Evolutionary conservation across 1,140 invertebrate genomes (phyloP), one percentile per base, ranked within the genome.

Genomic region (Thrips palmi): DNA sequence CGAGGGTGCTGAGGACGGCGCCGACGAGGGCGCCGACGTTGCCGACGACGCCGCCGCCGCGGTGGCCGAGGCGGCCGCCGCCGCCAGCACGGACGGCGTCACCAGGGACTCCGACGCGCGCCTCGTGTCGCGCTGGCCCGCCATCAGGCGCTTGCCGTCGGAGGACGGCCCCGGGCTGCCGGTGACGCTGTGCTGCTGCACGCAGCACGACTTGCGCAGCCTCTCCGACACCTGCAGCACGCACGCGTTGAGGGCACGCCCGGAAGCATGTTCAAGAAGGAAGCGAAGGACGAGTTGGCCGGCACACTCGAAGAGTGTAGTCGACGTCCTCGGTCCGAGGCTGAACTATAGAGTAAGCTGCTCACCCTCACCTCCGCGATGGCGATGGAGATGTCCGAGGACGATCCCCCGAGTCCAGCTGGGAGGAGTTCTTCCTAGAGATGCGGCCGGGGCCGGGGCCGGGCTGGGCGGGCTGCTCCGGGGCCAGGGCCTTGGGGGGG

Each of bases 331-430:
- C 64, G 59, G 21, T 71, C 70, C 5, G 63, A 63, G 2, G n/a
- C n/a, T n/a, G n/a, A n/a, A n/a, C n/a, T n/a, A n/a, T n/a, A n/a
- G n/a, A n/a, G n/a, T n/a, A 70, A n/a, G n/a, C n/a, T n/a, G n/a
- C n/a, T n/a, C n/a, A n/a, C n/a, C n/a, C n/a, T n/a, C n/a, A n/a
- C 63, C 28, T 71, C 71, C 2, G 63, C 53, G 5, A 68, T 58
- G 23, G 64, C 62, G n/a, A 64, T 57, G 49, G 71, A 75, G 37
- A 74, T 64, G 51, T 81, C 77, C 2, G 77, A 79, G 2, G 75
- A 80, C 2, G 76, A 79, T 49, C 65, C 68, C 59, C 64, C 11
- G 64, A 68, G 44, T 70, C 66, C 22, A 69, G 33, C 43, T 67
- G 65, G 7, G 54, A 53, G 1, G 65, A 68, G 44, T 68, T 70